Evolutionary conservation across 1,140 invertebrate species (phyloP).

Genomic region (Notospermus geniculatus): DNA sequence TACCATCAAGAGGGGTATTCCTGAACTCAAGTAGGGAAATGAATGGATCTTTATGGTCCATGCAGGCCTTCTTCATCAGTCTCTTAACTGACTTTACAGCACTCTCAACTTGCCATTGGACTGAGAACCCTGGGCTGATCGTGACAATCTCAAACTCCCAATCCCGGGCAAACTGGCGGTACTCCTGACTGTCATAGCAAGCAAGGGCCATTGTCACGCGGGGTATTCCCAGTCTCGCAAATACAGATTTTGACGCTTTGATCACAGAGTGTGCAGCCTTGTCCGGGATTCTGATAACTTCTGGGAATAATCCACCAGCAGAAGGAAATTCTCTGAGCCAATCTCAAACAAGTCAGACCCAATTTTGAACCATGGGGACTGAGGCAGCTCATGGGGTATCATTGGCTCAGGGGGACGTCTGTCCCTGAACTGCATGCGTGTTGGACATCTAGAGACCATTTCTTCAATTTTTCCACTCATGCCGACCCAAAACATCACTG

Average conservation of each 20-base stretch:
- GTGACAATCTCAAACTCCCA: conserved; percentile 51
- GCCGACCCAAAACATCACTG: background rate
- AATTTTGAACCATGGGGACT: conserved; percentile 21
- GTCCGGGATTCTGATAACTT: too few species aligned
- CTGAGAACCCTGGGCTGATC: conserved; percentile 35
- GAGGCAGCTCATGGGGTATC: background rate
- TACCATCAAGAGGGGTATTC: background rate
- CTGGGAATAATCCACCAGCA: too few species aligned
- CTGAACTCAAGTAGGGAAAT: conserved; percentile 1
- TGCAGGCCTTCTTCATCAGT: conserved; percentile 22
- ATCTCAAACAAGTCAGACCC: conserved; percentile 17
- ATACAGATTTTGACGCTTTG: conserved; percentile 13
- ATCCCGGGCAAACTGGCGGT: conserved; percentile 47
- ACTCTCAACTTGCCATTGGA: conserved; percentile 28
- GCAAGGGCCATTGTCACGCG: conserved; percentile 51
- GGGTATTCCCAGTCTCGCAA: conserved; percentile 27
- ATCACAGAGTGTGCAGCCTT: conserved; percentile 10
- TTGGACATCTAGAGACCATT: background rate
- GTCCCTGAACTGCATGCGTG: too few species aligned
- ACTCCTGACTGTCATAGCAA: conserved; percentile 48
- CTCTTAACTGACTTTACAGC: conserved; percentile 23
- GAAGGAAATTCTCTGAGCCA: conserved; percentile 13
- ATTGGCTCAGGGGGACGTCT: background rate
- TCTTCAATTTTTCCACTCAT: background rate
- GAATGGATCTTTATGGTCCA: conserved; percentile 1